Base-by-base conservation (phyloP, 2,888 invertebrate genomes). In the Sepioteuthis lessoniana region DNA sequence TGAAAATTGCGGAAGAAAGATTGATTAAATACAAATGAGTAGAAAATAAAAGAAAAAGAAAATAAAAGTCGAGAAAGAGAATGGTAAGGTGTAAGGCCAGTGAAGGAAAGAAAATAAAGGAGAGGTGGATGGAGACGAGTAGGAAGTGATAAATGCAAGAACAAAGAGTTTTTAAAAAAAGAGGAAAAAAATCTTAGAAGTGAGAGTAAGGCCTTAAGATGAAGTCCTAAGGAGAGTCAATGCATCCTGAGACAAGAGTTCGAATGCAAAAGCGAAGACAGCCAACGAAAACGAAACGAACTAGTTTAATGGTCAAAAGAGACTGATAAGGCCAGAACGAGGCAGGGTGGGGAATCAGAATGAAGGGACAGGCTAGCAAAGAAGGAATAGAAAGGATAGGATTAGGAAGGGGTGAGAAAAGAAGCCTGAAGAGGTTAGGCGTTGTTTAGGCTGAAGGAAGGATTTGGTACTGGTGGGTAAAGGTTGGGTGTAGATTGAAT, bases 251-350 rank as follows among this genome's bases (percentile, higher is more conserved):
- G n/a, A n/a, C n/a, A 19, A 76, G 76, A 13, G n/a, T 76, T n/a
- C 5, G 35, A 76, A 76, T 76, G 76, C 35, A 76, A 76, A 76
- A 76, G 76, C 21, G n/a, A 76, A n/a, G n/a, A 76, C n/a, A 35
- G n/a, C 21, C 60, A 60, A 60, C 60, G 31, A 60, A 60, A 60
- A 60, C 60, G 60, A 60, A 35, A n/a, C n/a, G 76, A 76, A 76
- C 76, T 76, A 76, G 76, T 76, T 76, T 76, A 76, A 76, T 76
- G n/a, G 76, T n/a, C 76, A 76, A 35, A 76, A 76, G n/a, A 76
- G 76, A 19, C 76, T 76, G 76, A 76, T 76, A 76, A 76, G n/a
- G 76, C 76, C 76, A 76, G 35, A 76, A n/a, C 76, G 76, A 76
- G 76, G 76, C n/a, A n/a, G 76, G n/a, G n/a, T 16, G 76, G n/a